These are phyloP conservation scores for Pristionchus pacificus DNA, from an alignment of 1,140 invertebrate genomes.

Conservation along the genomic window DNA sequence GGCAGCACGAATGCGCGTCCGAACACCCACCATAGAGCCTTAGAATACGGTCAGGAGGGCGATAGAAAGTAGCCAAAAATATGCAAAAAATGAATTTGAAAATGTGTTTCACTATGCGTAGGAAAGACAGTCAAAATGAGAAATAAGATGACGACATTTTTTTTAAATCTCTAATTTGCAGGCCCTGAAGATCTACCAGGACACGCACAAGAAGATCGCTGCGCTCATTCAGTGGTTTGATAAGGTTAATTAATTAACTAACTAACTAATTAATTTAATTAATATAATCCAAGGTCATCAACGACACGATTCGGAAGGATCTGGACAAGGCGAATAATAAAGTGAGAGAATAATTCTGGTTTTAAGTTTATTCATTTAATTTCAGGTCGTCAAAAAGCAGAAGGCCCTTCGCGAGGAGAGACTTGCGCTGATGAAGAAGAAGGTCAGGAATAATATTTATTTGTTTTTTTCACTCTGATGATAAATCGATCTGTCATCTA, in stretches of 20 bases:
- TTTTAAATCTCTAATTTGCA: slow-evolving; percentile 4
- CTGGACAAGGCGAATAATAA: slow-evolving; percentile 51
- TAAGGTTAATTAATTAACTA: too few relatives aligned
- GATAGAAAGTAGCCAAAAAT: too few relatives aligned
- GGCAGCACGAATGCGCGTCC: too few relatives aligned
- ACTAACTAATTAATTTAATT: too few relatives aligned
- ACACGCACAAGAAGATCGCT: slow-evolving; percentile 62
- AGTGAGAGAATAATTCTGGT: slow-evolving; percentile 25
- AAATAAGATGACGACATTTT: not conserved
- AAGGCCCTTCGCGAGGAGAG: slow-evolving; percentile 51
- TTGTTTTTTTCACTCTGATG: not conserved
- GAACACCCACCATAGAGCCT: too few relatives aligned
- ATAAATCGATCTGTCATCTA: too few relatives aligned
- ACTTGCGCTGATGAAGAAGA: slow-evolving; percentile 46
- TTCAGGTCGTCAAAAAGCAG: slow-evolving; percentile 46
- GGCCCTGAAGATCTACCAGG: slow-evolving; percentile 45
- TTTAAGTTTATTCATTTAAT: not conserved
- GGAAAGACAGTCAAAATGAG: too few relatives aligned
- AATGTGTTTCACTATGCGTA: too few relatives aligned
- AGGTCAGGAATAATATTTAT: slow-evolving; percentile 32
- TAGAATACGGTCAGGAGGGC: too few relatives aligned
- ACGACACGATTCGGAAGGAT: slow-evolving; percentile 54
- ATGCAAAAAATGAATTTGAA: too few relatives aligned
- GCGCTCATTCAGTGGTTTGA: slow-evolving; percentile 67
- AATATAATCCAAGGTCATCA: too few relatives aligned